Conservation (phyloP, 2,113 vertebrate genomes). For the Poicephalus meyeri region DNA sequence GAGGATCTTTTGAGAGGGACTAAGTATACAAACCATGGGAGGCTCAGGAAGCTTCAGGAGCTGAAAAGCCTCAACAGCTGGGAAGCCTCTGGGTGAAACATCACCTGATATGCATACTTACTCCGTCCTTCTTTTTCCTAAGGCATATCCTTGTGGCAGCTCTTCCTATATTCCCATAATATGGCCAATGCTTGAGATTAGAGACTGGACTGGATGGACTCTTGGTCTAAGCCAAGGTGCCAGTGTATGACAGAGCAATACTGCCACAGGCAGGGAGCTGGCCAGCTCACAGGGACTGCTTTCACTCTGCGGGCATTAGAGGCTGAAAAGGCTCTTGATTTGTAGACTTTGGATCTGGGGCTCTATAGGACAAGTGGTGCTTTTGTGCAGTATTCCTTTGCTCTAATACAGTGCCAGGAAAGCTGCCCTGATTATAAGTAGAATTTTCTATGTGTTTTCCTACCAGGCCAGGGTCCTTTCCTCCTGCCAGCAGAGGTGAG, state of each 20-base stretch:
- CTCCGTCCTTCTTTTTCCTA: not conserved
- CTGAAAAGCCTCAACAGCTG: not conserved
- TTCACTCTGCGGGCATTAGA: not conserved
- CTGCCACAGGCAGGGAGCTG: not conserved
- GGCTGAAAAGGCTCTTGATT: not conserved
- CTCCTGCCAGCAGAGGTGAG: not conserved
- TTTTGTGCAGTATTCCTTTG: not conserved
- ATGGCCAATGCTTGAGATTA: no score
- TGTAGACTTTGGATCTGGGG: not conserved
- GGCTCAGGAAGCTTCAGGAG: not conserved
- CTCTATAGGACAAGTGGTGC: not conserved
- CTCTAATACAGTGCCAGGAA: not conserved
- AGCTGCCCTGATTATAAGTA: not conserved
- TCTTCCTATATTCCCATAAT: not conserved
- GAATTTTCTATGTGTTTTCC: not conserved
- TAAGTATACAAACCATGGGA: fast-evolving
- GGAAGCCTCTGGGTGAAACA: fast-evolving
- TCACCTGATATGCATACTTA: fast-evolving
- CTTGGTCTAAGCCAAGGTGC: not conserved
- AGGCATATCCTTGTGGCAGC: not conserved
- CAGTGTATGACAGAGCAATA: not conserved
- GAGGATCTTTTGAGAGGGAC: not conserved
- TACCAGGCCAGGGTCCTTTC: not conserved
- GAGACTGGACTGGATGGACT: not conserved
- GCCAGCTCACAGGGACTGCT: not conserved